These are phyloP conservation scores for Luffia ferchaultella DNA, from an alignment of 2,888 invertebrate species.

Conservation along the genomic window DNA sequence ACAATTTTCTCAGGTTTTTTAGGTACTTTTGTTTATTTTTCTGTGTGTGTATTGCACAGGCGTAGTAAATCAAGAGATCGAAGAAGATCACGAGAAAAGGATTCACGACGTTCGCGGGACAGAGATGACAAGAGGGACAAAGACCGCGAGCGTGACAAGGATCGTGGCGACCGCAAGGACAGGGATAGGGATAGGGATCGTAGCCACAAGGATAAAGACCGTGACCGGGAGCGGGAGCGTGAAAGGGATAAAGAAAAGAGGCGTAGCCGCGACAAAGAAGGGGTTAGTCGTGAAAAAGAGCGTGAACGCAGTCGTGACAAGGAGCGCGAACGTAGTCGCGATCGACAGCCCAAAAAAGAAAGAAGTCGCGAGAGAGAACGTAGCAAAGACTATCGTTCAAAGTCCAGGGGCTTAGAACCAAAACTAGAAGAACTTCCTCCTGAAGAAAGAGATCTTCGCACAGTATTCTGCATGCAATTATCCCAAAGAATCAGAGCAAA, in stretches of 20 bases:
- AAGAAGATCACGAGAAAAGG: conserved; percentile 69
- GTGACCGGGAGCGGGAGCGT: conserved; percentile 30
- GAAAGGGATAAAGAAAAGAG: conserved; percentile 21
- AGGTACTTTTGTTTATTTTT: too few relatives aligned
- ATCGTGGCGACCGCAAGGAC: conserved; percentile 33
- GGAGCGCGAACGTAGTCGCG: conserved; percentile 19
- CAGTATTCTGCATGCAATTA: conserved; percentile 98
- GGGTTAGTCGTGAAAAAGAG: conserved; percentile 32
- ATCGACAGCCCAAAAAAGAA: conserved; percentile 35
- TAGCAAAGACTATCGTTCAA: conserved; percentile 42
- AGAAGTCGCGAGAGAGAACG: conserved; percentile 33
- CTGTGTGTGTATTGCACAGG: conserved; percentile 24
- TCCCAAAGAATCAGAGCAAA: conserved; percentile 92
- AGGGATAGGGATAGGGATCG: conserved; percentile 36
- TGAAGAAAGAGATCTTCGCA: conserved; percentile 98
- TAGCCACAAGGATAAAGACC: conserved; percentile 23
- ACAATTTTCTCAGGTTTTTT: too few relatives aligned
- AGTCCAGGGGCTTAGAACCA: conserved; percentile 61
- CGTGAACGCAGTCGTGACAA: conserved; percentile 23
- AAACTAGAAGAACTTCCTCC: conserved; percentile 84
- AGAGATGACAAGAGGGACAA: conserved; percentile 37
- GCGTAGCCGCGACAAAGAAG: conserved; percentile 42
- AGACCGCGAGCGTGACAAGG: conserved; percentile 19
- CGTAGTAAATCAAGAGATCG: conserved; percentile 49
- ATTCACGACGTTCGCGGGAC: conserved; percentile 62